phyloP scores from a whole-genome alignment of 2,797 vertebrate genomes.

The Labeo calbasu region DNA sequence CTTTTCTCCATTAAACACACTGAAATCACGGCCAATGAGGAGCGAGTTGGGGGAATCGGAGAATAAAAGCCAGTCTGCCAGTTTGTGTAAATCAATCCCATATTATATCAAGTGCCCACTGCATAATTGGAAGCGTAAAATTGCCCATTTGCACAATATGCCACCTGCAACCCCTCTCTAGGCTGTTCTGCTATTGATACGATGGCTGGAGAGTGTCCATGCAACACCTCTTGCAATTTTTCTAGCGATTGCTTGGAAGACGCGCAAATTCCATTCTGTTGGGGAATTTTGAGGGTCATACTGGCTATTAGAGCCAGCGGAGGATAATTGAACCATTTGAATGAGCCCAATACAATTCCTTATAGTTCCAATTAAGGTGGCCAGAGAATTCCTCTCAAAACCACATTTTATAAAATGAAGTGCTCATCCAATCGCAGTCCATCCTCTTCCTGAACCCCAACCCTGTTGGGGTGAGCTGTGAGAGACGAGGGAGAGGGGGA shows the following conservation, averaged over 20 bases:
- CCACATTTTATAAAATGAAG: constrained; percentile 45
- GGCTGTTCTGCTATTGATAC: constrained; percentile 44
- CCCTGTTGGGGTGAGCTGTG: constrained; percentile 74
- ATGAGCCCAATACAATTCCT: constrained; percentile 37
- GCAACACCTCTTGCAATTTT: constrained; percentile 40
- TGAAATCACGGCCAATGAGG: constrained; percentile 14
- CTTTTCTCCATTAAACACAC: constrained; percentile 36
- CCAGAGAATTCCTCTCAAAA: constrained; percentile 72
- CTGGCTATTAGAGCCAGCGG: constrained; percentile 7
- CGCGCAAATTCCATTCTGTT: constrained; percentile 14
- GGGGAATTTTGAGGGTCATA: constrained; percentile 43
- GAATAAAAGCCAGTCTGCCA: constrained; percentile 50
- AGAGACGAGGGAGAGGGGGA: constrained; percentile 65
- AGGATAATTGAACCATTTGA: constrained; percentile 34
- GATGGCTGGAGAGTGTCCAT: constrained; percentile 49
- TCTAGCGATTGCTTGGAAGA: constrained; percentile 29
- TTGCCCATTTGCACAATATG: constrained; percentile 62
- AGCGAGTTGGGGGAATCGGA: background rate
- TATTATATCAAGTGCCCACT: constrained; percentile 58
- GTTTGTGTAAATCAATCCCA: constrained; percentile 62
- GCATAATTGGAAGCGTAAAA: constrained; percentile 61
- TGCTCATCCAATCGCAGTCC: constrained; percentile 70
- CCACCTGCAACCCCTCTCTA: constrained; percentile 60
- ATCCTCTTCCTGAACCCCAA: constrained; percentile 68
- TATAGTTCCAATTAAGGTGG: constrained; percentile 70